These are phyloP conservation scores for Neria commutata DNA, from an alignment of 2,888 invertebrate species.

Conservation along the genomic window DNA sequence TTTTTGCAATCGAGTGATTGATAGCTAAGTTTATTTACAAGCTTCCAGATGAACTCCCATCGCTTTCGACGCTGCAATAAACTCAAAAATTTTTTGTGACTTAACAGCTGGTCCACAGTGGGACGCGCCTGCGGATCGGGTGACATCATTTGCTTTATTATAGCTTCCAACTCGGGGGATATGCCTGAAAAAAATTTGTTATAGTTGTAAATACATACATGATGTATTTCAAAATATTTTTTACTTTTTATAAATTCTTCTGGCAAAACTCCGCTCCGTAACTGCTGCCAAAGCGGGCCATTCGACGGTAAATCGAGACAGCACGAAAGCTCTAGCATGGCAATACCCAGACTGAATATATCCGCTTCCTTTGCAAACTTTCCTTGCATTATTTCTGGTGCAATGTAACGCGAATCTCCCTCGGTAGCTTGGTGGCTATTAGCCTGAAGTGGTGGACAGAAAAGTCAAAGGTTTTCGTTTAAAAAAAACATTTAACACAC, in stretches of 20 bases:
- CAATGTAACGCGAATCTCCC: constrained; percentile 79
- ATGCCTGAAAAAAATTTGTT: constrained; percentile 50
- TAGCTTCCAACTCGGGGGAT: constrained; percentile 64
- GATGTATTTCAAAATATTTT: constrained; percentile 17
- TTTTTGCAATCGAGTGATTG: neutral
- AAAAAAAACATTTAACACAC: constrained; percentile 18
- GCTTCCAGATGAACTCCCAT: constrained; percentile 47
- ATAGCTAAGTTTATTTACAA: constrained; percentile 41
- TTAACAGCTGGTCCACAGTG: constrained; percentile 64
- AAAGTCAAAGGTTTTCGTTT: neutral
- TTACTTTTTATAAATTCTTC: constrained; percentile 61
- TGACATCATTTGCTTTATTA: constrained; percentile 67
- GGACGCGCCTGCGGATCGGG: constrained; percentile 64
- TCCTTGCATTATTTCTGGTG: constrained; percentile 72
- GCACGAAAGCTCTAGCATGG: constrained; percentile 73
- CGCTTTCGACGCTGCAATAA: constrained; percentile 49
- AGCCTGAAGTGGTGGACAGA: too few relatives aligned
- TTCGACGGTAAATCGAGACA: constrained; percentile 73
- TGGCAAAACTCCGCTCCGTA: constrained; percentile 67
- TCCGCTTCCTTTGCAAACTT: constrained; percentile 74
- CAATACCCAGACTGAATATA: constrained; percentile 76
- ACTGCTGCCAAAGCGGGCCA: constrained; percentile 72
- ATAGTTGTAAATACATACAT: neutral
- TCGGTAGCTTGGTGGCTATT: constrained; percentile 68
- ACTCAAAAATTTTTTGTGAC: constrained; percentile 51